Base-by-base conservation (phyloP, 2,888 invertebrate species). In the Romanomermis culicivorax region DNA sequence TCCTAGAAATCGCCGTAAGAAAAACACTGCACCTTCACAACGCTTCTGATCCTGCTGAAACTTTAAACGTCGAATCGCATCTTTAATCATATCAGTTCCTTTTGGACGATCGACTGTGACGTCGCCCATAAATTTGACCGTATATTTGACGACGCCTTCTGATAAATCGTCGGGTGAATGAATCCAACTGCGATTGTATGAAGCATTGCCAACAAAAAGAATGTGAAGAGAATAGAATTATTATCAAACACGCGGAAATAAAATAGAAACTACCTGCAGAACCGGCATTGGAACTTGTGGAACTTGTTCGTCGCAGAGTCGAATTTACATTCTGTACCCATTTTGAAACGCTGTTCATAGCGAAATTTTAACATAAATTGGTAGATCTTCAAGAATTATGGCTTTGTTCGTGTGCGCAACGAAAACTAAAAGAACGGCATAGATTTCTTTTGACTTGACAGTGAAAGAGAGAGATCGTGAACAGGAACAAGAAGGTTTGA, bases 81-180 rank as follows among this genome's bases (percentile, higher is more conserved):
- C 93, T 72, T 89, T 89, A 4, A 95, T 89, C 48, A 93, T 86
- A 70, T 93, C 89, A 63, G 89, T 91, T 61, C 95, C 95, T 75
- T 95, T 93, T 26, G 93, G 85, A 72, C 87, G 84, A 64, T 89
- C 87, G 54, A 95, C 95, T 67, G 84, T 83, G 52, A 85, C 85
- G 68, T 84, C 85, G 64, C 95, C 95, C 71, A 89, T 78, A 77
- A 88, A 89, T 83, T 93, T 91, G 70, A 93, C 93, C 72, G 88
- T 80, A 77, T 93, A 95, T 54, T 87, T 88, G 64, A 95, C 87
- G 68, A 91, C 89, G 51, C 93, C 93, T 69, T 83, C 85, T 65
- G 86, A 81, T 54, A 95, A 77, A 26, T 86, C 80, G 69, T 91
- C 93, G 50, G 89, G 85, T 55, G 87, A 81, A 73, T 93, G 91